A percentile compares a stretch with the other conserved stretches of the same genome.
Conservation (phyloP, 35 echinoderm and acorn worm genomes). For the Anneissia japonica region DNA sequence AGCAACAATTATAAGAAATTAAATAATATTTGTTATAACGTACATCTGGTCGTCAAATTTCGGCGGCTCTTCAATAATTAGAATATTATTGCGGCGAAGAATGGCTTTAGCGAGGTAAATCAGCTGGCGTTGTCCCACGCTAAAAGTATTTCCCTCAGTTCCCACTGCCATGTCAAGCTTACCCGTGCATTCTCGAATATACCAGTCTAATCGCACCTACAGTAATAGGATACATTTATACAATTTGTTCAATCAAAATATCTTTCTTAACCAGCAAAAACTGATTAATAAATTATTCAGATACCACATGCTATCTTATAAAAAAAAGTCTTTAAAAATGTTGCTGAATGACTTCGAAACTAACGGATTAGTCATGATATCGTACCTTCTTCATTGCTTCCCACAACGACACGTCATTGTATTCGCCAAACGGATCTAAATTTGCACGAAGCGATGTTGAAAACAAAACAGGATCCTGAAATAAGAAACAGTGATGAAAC, state of each 20-base stretch:
- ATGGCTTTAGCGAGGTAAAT: conserved; percentile 10
- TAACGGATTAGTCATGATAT: no score
- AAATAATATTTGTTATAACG: background rate
- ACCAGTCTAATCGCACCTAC: conserved; percentile 3
- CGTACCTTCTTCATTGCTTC: conserved; percentile 73
- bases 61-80: background rate
- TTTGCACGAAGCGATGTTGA: conserved; percentile 73
- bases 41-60: background rate
- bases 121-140: conserved; percentile 10
- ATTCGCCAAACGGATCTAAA: conserved; percentile 69
- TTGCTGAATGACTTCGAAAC: no score
- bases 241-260: no score
- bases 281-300: no score
- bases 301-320: no score
- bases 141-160: background rate
- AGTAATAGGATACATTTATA: background rate
- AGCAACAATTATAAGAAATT: no score
- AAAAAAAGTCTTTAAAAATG: no score
- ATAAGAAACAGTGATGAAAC: no score
- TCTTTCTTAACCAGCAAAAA: no score
- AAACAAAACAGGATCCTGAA: conserved; percentile 85
- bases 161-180: background rate
- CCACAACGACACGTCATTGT: conserved; percentile 61
- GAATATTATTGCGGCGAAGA: conserved; percentile 1
- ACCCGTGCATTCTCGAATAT: background rate